Evolutionary conservation across 1,140 invertebrate species (phyloP).

Genomic region (Anoplophora glabripennis): DNA sequence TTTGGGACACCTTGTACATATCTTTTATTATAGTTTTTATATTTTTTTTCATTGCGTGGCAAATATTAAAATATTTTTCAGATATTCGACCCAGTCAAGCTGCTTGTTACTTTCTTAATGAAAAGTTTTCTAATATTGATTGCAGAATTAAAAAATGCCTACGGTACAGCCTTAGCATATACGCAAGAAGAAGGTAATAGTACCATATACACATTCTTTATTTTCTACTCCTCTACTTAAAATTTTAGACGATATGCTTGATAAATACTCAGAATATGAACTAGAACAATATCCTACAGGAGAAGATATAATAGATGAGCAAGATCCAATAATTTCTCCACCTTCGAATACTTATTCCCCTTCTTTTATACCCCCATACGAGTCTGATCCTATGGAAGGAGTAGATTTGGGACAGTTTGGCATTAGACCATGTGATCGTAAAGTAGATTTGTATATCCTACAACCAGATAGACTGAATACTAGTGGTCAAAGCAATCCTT

Average conservation of each 20-base stretch:
- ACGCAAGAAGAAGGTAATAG: conserved; percentile 43
- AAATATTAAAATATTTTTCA: conserved; percentile 20
- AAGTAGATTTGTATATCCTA: conserved; percentile 81
- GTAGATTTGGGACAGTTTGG: conserved; percentile 49
- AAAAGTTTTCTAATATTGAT: conserved; percentile 33
- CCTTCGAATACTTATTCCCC: conserved; percentile 36
- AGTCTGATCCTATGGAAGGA: conserved; percentile 51
- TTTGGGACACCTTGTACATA: not conserved
- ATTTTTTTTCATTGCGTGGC: not conserved
- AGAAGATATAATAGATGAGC: conserved; percentile 42
- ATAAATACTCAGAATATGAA: conserved; percentile 47
- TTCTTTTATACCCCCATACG: conserved; percentile 43
- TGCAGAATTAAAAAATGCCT: conserved; percentile 31
- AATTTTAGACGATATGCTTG: conserved; percentile 18
- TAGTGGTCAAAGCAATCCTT: conserved; percentile 69
- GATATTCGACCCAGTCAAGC: conserved; percentile 30
- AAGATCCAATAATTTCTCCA: conserved; percentile 38
- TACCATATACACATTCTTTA: not conserved
- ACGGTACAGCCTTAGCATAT: conserved; percentile 39
- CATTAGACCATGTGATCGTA: conserved; percentile 77
- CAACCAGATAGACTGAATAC: conserved; percentile 77
- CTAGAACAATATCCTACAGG: conserved; percentile 36
- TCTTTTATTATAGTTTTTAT: not conserved
- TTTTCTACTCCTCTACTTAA: not conserved
- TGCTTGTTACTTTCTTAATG: conserved; percentile 31